Base-by-base conservation (phyloP, 2,797 vertebrate species). In the Cuculus canorus region DNA sequence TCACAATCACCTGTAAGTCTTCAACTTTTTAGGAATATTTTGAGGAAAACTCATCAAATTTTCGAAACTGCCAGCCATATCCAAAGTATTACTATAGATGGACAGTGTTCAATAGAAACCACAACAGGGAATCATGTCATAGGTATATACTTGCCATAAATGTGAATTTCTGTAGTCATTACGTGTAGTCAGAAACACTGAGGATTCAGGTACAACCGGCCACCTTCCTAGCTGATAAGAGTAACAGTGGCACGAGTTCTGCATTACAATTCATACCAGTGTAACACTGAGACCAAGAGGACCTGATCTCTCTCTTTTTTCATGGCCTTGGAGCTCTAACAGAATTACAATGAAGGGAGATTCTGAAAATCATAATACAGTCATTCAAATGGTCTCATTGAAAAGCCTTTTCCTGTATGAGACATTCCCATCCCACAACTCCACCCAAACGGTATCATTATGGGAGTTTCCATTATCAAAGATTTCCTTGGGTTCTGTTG, bases 1-100 rank as follows among this genome's bases (percentile, higher is more conserved):
- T 59, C 30, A 52, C 11, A 41, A 37, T 64, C 13, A 52, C 21
- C 18, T 63, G 9, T 10, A 81, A 61, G 7, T 13, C 33, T 72
- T 75, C 43, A 82, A 15, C 8, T 2, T 60, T 88, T 53, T 21
- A 47, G 24, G 50, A 68, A 41, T 2, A 30, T 63, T 92, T 41
- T 69, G n/a, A 84, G 47, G 10, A 72, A 78, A 69, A 66, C 17
- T 64, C 23, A 19, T 33, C 27, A 68, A 77, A 85, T 6, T 50
- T 79, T 77, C 66, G 32, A 56, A 84, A 59, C 22, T 37, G 9
- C 11, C 54, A 54, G 18, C 17, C 11, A 69, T 45, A 35, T 4
- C 1, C 1, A 15, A 41, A 5, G 0, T n/a, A n/a, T 37, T 75
- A 14, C 25, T 27, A 45, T 41, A 57, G 30, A 22, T 2, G 11